A percentile compares a stretch with the other conserved stretches of the same genome.
Evolutionary conservation across 2,888 invertebrate species (phyloP).

Genomic region (Sarcophaga subvicina): DNA sequence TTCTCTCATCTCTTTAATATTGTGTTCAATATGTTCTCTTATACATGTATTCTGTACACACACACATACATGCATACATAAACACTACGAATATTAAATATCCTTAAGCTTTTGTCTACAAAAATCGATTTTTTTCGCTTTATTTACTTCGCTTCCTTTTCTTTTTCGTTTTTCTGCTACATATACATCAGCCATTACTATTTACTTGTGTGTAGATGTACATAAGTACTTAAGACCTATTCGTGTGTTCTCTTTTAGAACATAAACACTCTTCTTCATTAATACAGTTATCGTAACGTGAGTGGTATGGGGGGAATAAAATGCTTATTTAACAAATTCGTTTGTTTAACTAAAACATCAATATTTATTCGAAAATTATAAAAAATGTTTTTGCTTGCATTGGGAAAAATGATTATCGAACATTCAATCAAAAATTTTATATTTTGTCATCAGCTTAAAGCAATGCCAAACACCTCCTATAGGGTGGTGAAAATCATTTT

Average conservation of each 20-base stretch:
- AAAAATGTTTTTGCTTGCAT: no score
- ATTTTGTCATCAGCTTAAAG: no score
- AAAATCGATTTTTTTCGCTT: conserved; percentile 50
- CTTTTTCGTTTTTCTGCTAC: not conserved
- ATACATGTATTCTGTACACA: not conserved
- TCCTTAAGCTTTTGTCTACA: conserved; percentile 34
- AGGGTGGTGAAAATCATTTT: no score
- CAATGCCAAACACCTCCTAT: no score
- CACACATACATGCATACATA: not conserved
- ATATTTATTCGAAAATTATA: not conserved
- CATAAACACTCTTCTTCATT: conserved; percentile 14
- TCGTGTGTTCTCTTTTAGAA: not conserved
- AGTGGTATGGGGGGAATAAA: not conserved
- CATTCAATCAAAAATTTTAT: no score
- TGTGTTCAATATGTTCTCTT: not conserved
- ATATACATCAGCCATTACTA: not conserved
- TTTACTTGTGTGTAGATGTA: not conserved
- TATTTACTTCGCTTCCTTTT: conserved; percentile 26
- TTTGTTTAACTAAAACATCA: conserved; percentile 34
- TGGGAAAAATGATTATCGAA: no score
- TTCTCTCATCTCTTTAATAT: conserved; percentile 4
- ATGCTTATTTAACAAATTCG: conserved; percentile 49
- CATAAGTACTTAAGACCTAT: no score
- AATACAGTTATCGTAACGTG: conserved; percentile 21
- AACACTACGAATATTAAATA: not conserved